Percentiles rank a stretch among this genome's conserved stretches.
Evolutionary conservation across 2,113 vertebrate species (phyloP).

Genomic region (Ictalurus furcatus): DNA sequence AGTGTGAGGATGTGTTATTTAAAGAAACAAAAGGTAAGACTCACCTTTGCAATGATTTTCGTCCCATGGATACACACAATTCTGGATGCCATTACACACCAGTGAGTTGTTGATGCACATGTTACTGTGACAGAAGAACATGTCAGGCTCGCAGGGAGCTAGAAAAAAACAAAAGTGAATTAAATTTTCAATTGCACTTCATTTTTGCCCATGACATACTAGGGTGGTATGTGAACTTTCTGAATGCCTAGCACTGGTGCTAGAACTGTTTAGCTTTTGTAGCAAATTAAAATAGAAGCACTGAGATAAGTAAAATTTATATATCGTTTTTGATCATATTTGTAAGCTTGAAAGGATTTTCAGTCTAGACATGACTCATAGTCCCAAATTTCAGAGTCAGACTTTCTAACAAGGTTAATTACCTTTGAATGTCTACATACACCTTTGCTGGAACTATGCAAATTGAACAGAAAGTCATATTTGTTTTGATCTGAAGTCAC

Average conservation of each 20-base stretch:
- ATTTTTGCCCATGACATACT: not conserved
- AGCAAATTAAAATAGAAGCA: not conserved
- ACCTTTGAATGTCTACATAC: not conserved
- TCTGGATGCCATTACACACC: conserved; percentile 97
- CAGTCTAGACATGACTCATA: not conserved
- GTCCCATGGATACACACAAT: conserved; percentile 98
- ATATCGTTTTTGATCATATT: not conserved
- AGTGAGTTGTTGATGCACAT: conserved; percentile 98
- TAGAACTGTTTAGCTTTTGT: not conserved
- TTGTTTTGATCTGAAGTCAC: not conserved
- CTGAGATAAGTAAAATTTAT: not conserved
- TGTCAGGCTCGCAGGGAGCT: conserved; percentile 94
- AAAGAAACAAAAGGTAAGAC: not conserved
- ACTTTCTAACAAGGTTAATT: not conserved
- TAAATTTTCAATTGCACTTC: not conserved
- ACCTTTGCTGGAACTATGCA: not conserved
- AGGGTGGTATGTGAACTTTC: not conserved
- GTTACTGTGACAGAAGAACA: conserved; percentile 99
- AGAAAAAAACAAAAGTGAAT: conserved; percentile 36
- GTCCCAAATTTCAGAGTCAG: too few relatives aligned
- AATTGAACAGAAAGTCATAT: not conserved
- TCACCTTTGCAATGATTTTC: conserved; percentile 99
- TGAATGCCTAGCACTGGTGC: not conserved
- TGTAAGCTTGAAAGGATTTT: not conserved
- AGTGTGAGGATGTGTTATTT: not conserved